Percentiles rank a stretch among this genome's conserved stretches.
phyloP scores from a whole-genome alignment of 2,888 invertebrate species.

The Xestia ashworthii region DNA sequence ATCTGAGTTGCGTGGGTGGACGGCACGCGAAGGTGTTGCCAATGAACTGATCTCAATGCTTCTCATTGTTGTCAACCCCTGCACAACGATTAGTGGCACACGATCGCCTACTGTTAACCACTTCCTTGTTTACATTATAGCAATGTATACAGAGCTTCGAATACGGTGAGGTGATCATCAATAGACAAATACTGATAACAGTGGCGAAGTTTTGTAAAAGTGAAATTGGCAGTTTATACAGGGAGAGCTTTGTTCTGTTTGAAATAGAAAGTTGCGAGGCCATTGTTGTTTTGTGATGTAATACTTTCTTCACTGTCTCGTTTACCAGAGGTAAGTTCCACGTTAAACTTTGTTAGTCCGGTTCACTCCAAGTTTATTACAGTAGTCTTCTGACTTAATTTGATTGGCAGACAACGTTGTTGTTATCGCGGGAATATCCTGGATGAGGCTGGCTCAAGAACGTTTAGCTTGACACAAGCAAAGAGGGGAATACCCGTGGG shows the following conservation, averaged over 20 bases:
- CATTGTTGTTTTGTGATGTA: constrained; percentile 9
- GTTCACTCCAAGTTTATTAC: no score
- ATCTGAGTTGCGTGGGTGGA: constrained; percentile 87
- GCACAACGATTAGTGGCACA: constrained; percentile 77
- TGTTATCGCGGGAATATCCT: no score
- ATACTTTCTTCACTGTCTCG: not conserved
- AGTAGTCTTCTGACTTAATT: no score
- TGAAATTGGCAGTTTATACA: constrained; percentile 46
- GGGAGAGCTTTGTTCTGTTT: constrained; percentile 23
- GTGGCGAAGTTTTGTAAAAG: constrained; percentile 58
- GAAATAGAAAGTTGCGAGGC: constrained; percentile 41
- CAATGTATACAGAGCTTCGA: constrained; percentile 70
- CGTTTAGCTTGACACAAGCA: no score
- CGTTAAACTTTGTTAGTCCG: not conserved
- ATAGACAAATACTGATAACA: constrained; percentile 67
- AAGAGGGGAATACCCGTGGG: no score
- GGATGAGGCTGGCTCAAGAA: no score
- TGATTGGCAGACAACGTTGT: no score
- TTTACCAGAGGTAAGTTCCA: not conserved
- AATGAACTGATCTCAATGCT: constrained; percentile 86
- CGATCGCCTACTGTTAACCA: constrained; percentile 76
- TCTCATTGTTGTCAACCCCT: constrained; percentile 85
- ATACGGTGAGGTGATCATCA: constrained; percentile 63
- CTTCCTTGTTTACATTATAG: constrained; percentile 85
- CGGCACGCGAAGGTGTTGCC: constrained; percentile 80